Evolutionary conservation across 1,140 invertebrate genomes (phyloP).

Genomic region (Asbolus verrucosus): DNA sequence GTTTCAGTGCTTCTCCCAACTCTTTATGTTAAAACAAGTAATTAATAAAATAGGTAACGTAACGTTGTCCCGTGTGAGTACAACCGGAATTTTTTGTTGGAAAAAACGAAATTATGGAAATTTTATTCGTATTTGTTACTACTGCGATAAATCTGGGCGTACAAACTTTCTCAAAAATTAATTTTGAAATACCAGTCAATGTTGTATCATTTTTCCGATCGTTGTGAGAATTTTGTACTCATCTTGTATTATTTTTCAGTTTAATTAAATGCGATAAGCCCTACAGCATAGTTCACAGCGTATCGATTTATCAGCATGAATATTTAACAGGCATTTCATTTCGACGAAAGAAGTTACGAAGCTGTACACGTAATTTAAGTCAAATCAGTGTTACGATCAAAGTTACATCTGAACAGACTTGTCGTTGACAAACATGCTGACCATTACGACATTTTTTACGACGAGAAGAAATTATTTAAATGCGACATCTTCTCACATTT

Average conservation of each 20-base stretch:
- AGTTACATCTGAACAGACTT: slow-evolving; percentile 3
- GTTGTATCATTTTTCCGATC: not conserved
- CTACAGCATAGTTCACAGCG: not conserved
- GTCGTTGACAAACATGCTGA: not conserved
- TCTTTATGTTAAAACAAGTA: slow-evolving; percentile 3
- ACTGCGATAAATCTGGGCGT: too few species aligned
- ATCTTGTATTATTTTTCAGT: not conserved
- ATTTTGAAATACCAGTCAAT: too few species aligned
- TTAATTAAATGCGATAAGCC: not conserved
- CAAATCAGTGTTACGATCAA: slow-evolving; percentile 4
- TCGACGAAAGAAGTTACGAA: not conserved
- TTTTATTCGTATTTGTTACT: too few species aligned
- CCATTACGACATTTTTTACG: slow-evolving; percentile 1
- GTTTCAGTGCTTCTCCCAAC: not conserved
- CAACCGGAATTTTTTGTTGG: too few species aligned
- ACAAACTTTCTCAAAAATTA: too few species aligned
- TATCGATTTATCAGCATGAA: not conserved
- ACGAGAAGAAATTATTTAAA: slow-evolving; percentile 2
- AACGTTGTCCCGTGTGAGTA: too few species aligned
- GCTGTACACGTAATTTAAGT: not conserved
- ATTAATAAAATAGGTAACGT: slow-evolving; percentile 25
- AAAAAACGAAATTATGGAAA: too few species aligned
- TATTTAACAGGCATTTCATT: not conserved
- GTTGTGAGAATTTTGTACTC: too few species aligned
- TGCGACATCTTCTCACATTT: not conserved